Percentiles rank a stretch among this genome's conserved stretches.
Conservation (phyloP, 2,888 invertebrate species). For the Trichogramma evanescens region DNA sequence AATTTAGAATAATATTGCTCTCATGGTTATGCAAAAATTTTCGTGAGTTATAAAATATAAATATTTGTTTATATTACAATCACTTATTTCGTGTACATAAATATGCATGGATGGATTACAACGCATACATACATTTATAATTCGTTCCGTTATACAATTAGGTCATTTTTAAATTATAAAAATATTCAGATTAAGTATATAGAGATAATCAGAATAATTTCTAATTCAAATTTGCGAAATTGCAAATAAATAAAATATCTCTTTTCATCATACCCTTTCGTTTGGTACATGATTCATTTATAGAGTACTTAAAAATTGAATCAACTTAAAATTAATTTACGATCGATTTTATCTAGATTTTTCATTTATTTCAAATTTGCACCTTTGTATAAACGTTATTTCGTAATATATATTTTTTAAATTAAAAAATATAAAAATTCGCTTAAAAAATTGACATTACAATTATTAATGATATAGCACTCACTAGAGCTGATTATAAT, state of each 20-base stretch:
- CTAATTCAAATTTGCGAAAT: slow-evolving; percentile 6
- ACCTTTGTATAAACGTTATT: no score
- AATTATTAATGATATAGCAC: no score
- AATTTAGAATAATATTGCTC: slow-evolving; percentile 43
- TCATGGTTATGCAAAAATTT: slow-evolving; percentile 39
- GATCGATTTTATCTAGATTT: no score
- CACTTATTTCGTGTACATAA: slow-evolving; percentile 11
- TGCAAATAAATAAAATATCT: slow-evolving; percentile 11
- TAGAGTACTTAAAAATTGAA: no score
- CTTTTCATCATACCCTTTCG: not conserved
- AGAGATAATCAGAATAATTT: slow-evolving; percentile 3
- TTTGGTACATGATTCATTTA: no score
- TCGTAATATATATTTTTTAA: not conserved
- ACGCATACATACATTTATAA: slow-evolving; percentile 18
- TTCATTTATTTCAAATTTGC: no score
- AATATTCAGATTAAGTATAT: not conserved
- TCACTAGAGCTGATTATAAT: no score
- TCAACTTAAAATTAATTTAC: no score
- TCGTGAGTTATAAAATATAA: slow-evolving; percentile 40
- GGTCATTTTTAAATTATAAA: slow-evolving; percentile 6
- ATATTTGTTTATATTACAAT: slow-evolving; percentile 25
- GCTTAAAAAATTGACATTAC: slow-evolving; percentile 1
- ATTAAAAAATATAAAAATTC: slow-evolving; percentile 24
- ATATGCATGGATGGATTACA: slow-evolving; percentile 36
- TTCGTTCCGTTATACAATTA: slow-evolving; percentile 14